Evolutionary conservation across 2,113 vertebrate genomes (phyloP), one percentile per base, ranked within the genome.

Genomic region (Strix uralensis): DNA sequence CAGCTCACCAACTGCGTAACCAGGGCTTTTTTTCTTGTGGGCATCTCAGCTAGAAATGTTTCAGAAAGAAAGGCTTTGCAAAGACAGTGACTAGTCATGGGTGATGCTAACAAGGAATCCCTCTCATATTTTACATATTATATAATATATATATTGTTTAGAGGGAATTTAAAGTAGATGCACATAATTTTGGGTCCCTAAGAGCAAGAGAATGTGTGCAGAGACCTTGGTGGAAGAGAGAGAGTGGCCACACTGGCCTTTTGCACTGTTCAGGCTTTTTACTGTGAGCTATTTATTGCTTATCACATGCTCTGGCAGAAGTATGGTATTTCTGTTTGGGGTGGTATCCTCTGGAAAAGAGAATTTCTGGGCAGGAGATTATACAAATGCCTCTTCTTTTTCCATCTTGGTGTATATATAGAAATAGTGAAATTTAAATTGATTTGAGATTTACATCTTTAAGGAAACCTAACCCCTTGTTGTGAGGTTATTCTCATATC

Each of bases 401-500:
- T 80, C 85, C 44, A 52, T 70, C 13, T 11, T 27, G 16, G 15
- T 25, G 13, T 73, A 19, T 29, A 34, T 36, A 18, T 15, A 65
- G 32, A 75, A 87, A 73, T 36, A 12, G 11, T 51, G 9, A 25
- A 38, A 71, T 32, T 55, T 36, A 57, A 84, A 42, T 5, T 54
- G 16, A 74, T 62, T 86, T 47, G 47, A 94, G 54, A 55, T 86
- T 93, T 86, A 38, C 32, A 36, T 92, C 63, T 80, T 96, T 77
- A 93, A 79, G 88, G 88, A 94, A 95, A 58, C 3, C 81, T 58
- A 79, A 74, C 11, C 18, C 14, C 15, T 81, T 80, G 17, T 44
- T 90, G 75, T 63, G 74, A 83, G 54, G 27, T 44, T 96, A 25
- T 51, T 94, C 72, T 92, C 55, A 11, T 72, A 94, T 91, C 91